Evolutionary conservation across 1,140 invertebrate species (phyloP).

Genomic region (Philotrypesis tridentata): DNA sequence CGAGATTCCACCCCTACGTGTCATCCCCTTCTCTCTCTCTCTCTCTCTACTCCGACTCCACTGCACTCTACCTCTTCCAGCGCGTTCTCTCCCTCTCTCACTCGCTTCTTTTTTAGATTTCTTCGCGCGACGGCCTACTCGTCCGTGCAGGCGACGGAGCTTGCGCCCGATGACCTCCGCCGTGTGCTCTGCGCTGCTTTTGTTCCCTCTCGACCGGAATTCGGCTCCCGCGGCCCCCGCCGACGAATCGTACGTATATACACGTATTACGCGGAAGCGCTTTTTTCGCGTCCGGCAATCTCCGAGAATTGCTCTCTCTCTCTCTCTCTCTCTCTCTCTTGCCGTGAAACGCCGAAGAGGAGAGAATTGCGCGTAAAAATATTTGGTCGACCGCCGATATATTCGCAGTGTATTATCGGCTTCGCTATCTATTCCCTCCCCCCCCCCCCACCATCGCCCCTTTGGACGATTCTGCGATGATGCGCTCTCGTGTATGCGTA

Average conservation of each 20-base stretch:
- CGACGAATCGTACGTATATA: no score
- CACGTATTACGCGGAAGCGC: not conserved
- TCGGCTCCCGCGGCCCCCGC: conserved; percentile 31
- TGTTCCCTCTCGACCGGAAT: conserved; percentile 56
- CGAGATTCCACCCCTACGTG: conserved; percentile 64
- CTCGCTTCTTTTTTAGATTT: conserved; percentile 26
- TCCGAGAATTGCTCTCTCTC: not conserved
- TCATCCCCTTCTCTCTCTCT: conserved; percentile 48
- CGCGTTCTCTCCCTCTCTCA: not conserved
- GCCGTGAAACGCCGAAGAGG: not conserved
- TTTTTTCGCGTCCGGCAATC: not conserved
- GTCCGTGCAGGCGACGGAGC: not conserved
- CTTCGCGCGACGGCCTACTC: not conserved
- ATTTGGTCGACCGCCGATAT: conserved; percentile 37
- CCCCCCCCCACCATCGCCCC: no score
- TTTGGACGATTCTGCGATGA: no score
- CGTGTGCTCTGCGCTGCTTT: conserved; percentile 36
- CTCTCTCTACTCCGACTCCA: conserved; percentile 26
- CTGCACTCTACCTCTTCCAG: conserved; percentile 28
- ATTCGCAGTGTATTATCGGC: conserved; percentile 38
- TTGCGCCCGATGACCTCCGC: conserved; percentile 66
- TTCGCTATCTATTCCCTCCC: conserved; percentile 36
- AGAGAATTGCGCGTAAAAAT: conserved; percentile 6
- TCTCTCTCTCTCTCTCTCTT: no score
- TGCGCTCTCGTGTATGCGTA: no score